Conservation (phyloP, 2,113 vertebrate genomes). For the Chinchilla lanigera region DNA sequence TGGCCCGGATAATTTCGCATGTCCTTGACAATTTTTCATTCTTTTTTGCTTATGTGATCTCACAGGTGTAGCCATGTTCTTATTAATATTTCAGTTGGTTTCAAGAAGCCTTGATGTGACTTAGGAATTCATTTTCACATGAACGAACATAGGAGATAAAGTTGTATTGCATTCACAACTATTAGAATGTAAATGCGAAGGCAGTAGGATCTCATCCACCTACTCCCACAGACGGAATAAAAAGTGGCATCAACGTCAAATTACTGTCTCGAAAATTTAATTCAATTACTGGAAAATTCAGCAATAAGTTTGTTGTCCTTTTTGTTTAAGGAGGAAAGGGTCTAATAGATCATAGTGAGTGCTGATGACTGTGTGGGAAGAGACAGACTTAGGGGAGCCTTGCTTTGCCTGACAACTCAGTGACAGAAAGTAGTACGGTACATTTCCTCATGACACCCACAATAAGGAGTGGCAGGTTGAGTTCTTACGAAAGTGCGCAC, state of each 20-base stretch:
- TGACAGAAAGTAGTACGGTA: slow-evolving; percentile 72
- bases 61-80: not conserved
- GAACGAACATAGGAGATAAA: not conserved
- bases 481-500: slow-evolving; percentile 32
- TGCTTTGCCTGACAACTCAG: slow-evolving; percentile 64
- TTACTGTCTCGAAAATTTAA: slow-evolving; percentile 52
- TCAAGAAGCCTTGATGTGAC: not conserved
- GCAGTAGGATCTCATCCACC: not conserved
- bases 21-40: slow-evolving; percentile 13
- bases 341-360: slow-evolving; percentile 52
- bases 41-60: not conserved
- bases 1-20: not conserved
- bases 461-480: slow-evolving; percentile 29
- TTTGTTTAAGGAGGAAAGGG: slow-evolving; percentile 55
- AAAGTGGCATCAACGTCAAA: slow-evolving; percentile 33
- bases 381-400: slow-evolving; percentile 53
- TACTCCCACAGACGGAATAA: slow-evolving; percentile 27
- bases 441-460: slow-evolving; percentile 66
- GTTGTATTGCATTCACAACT: not conserved
- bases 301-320: slow-evolving; percentile 35
- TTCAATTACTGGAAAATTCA: slow-evolving; percentile 57
- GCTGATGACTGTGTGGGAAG: slow-evolving; percentile 66
- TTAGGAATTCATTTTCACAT: slow-evolving; percentile 16
- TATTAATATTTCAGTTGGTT: slow-evolving; percentile 47
- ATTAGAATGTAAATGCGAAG: slow-evolving; percentile 15